Percentiles rank a stretch among this genome's conserved stretches.
Conservation (phyloP, 2,888 invertebrate genomes). For the Incurvaria masculella region DNA sequence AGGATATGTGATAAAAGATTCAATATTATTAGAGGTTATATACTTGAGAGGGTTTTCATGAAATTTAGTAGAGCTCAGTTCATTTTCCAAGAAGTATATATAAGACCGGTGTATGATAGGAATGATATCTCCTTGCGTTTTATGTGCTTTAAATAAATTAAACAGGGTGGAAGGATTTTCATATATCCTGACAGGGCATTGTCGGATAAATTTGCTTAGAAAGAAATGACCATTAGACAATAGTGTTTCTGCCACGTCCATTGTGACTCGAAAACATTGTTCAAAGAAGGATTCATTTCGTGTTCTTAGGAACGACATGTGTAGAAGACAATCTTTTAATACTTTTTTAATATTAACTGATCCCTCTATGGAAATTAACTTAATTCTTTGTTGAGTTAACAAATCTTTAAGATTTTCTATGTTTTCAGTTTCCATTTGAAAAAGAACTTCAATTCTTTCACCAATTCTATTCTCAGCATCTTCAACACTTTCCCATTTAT, state of each 20-base stretch:
- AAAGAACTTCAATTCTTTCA: conserved; percentile 38
- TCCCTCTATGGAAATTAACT: conserved; percentile 39
- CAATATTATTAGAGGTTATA: conserved; percentile 33
- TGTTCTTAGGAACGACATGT: conserved; percentile 32
- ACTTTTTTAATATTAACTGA: conserved; percentile 31
- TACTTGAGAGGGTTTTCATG: conserved; percentile 56
- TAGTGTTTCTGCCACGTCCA: conserved; percentile 55
- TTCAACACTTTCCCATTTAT: conserved; percentile 47
- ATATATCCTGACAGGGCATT: conserved; percentile 62
- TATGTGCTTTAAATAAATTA: conserved; percentile 45
- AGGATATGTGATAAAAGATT: conserved; percentile 45
- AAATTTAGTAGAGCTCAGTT: conserved; percentile 47
- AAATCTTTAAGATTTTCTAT: conserved; percentile 34
- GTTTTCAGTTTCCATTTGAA: conserved; percentile 41
- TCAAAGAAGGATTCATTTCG: conserved; percentile 54
- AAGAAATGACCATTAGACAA: conserved; percentile 58
- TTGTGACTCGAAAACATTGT: conserved; percentile 48
- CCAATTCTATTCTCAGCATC: conserved; percentile 44
- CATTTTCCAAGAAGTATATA: conserved; percentile 57
- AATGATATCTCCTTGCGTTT: conserved; percentile 38
- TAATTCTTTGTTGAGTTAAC: conserved; percentile 40
- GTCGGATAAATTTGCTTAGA: conserved; percentile 59
- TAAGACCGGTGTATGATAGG: conserved; percentile 57
- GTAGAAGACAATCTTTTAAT: conserved; percentile 23
- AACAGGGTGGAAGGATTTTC: conserved; percentile 43